Conservation (phyloP, 1,140 invertebrate genomes). For the Bradysia coprophila region DNA sequence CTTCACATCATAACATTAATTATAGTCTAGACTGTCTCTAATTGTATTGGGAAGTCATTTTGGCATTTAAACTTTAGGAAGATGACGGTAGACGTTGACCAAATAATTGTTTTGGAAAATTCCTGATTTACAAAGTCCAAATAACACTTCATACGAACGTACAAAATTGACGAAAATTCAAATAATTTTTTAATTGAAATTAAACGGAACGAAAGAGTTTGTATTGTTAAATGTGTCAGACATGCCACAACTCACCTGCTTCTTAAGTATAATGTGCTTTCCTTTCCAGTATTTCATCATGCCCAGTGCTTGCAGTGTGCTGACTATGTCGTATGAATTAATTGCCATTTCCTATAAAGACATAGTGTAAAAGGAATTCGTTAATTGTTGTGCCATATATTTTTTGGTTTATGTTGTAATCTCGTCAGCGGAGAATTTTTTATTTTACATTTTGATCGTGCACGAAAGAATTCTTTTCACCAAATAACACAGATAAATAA, state of each 20-base stretch:
- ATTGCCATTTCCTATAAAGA: conserved; percentile 76
- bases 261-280: conserved; percentile 91
- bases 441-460: too few relatives aligned
- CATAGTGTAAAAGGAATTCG: not conserved
- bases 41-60: too few relatives aligned
- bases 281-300: conserved; percentile 99
- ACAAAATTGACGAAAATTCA: not conserved
- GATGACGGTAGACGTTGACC: too few relatives aligned
- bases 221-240: not conserved
- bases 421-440: too few relatives aligned
- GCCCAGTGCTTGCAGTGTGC: conserved; percentile 88
- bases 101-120: too few relatives aligned
- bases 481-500: too few relatives aligned
- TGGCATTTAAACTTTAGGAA: too few relatives aligned
- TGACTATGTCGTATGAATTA: conserved; percentile 93
- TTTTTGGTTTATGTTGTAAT: too few relatives aligned
- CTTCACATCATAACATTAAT: too few relatives aligned
- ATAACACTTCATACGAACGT: not conserved
- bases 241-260: conserved; percentile 42
- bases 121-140: not conserved
- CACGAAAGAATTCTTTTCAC: too few relatives aligned
- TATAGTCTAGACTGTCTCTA: too few relatives aligned
- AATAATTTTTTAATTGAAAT: not conserved
- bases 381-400: not conserved
- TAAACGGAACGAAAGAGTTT: too few relatives aligned